phyloP scores from a whole-genome alignment of 1,140 invertebrate species.

The Bombus soroeensis region DNA sequence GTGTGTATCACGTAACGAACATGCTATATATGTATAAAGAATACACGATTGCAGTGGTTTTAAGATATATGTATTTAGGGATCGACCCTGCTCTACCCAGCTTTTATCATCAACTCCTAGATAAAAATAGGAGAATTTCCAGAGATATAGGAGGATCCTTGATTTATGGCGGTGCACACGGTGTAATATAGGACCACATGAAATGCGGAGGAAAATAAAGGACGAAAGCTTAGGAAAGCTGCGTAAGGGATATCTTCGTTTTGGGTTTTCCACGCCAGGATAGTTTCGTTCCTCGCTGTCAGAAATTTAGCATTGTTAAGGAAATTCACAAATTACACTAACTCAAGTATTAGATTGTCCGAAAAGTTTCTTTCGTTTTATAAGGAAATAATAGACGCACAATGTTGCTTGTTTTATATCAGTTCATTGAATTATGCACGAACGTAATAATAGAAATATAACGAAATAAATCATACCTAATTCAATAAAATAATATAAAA shows the following conservation, averaged over 20 bases:
- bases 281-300: neutral
- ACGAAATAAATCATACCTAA: no score
- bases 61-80: neutral
- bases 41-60: constrained; percentile 1
- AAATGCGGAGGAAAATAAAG: neutral
- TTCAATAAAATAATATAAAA: no score
- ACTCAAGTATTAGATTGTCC: no score
- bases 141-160: neutral
- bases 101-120: constrained; percentile 29
- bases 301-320: neutral
- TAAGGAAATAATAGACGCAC: no score
- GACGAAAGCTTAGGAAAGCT: neutral
- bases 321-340: no score
- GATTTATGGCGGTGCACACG: constrained; percentile 23
- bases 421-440: no score
- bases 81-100: neutral
- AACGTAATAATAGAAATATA: no score
- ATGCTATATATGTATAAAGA: neutral
- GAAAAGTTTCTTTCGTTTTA: no score
- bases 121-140: neutral
- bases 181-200: constrained; percentile 2
- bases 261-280: no score
- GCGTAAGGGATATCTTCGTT: neutral
- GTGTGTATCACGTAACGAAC: neutral
- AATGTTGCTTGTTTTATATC: no score